Evolutionary conservation across 2,113 vertebrate species (phyloP).

Genomic region (Sphaerodactylus townsendi): DNA sequence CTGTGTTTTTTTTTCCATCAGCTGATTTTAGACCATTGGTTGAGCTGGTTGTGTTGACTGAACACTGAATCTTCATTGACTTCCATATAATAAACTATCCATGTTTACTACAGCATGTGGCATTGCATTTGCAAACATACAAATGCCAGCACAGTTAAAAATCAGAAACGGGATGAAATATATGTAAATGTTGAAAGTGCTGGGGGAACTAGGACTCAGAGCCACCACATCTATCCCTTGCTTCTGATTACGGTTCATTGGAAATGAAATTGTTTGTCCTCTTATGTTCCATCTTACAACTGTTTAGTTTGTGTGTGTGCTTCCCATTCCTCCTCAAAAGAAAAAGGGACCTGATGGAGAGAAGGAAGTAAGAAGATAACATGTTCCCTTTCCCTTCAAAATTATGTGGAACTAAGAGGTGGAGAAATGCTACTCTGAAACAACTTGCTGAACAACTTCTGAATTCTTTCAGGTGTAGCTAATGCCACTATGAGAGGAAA

Average conservation of each 20-base stretch:
- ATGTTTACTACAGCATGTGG: too few relatives aligned
- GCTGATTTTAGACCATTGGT: too few relatives aligned
- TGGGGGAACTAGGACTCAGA: background rate
- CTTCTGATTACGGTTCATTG: background rate
- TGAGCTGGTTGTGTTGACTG: too few relatives aligned
- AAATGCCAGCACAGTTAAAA: background rate
- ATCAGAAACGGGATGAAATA: background rate
- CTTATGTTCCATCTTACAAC: constrained; percentile 7
- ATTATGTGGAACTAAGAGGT: constrained; percentile 1
- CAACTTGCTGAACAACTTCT: constrained; percentile 23
- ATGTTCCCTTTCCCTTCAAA: constrained; percentile 9
- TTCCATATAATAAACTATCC: too few relatives aligned
- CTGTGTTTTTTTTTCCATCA: too few relatives aligned
- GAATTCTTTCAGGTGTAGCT: background rate
- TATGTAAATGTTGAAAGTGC: background rate
- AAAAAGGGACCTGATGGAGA: background rate
- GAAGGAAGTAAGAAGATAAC: constrained; percentile 11
- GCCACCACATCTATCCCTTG: background rate
- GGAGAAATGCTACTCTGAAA: constrained; percentile 3
- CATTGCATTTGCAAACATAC: too few relatives aligned
- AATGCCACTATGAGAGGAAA: background rate
- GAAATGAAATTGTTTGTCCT: background rate
- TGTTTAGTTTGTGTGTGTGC: constrained; percentile 43
- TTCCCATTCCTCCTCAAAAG: constrained; percentile 45
- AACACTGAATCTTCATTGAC: too few relatives aligned